A percentile compares a stretch with the other conserved stretches of the same genome.
Conservation (phyloP, 37 sponge, comb jelly and placozoan species). For the Halichondria panicea region DNA sequence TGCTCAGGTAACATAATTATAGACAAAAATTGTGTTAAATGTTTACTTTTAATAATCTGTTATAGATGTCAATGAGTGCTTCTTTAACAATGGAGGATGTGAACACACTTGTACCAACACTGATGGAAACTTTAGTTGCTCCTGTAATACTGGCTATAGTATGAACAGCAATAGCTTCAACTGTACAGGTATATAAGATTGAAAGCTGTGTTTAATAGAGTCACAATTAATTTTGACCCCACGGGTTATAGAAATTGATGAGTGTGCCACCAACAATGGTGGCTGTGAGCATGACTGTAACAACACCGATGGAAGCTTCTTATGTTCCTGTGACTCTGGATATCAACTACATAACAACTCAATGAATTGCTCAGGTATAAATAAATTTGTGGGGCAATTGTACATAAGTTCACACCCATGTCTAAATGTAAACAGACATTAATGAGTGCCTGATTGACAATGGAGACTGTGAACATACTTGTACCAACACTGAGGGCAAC, state of each 20-base stretch:
- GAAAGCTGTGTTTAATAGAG: not conserved
- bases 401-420: no score
- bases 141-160: conserved; percentile 17
- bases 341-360: not conserved
- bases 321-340: not conserved
- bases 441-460: conserved; percentile 16
- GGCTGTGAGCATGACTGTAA: conserved; percentile 35
- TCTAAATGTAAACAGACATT: no score
- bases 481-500: conserved; percentile 44
- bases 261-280: conserved; percentile 11
- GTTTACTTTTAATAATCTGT: no score
- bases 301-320: conserved; percentile 45
- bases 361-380: not conserved
- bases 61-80: no score
- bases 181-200: conserved; percentile 3
- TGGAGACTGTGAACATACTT: conserved; percentile 40
- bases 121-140: conserved; percentile 19
- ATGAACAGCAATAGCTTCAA: not conserved
- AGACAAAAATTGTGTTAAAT: no score
- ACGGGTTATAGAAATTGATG: conserved; percentile 20
- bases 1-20: no score
- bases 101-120: conserved; percentile 32
- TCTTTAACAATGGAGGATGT: no score
- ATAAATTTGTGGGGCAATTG: not conserved
- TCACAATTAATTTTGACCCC: not conserved